A percentile compares a stretch with the other conserved stretches of the same genome.
phyloP scores from a whole-genome alignment of 2,113 vertebrate genomes.

The Engystomops pustulosus region DNA sequence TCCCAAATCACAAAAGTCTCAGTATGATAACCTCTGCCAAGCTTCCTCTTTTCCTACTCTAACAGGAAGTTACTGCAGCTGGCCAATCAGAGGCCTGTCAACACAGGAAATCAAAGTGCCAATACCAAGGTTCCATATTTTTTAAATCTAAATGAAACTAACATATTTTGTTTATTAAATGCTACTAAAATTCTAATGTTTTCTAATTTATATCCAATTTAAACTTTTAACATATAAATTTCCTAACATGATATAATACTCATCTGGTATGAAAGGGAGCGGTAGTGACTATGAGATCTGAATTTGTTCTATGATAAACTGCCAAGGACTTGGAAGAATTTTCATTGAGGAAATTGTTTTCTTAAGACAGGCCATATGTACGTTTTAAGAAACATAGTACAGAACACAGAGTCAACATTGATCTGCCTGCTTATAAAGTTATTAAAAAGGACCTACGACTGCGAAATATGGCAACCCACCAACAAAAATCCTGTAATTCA shows the following conservation, averaged over 20 bases:
- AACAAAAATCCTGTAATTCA: background rate
- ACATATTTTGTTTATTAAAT: too few relatives aligned
- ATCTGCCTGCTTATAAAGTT: background rate
- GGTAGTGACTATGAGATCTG: background rate
- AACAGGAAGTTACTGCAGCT: too few relatives aligned
- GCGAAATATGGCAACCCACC: background rate
- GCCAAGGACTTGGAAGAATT: constrained; percentile 44
- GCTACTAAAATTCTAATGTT: too few relatives aligned
- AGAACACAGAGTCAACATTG: constrained; percentile 4
- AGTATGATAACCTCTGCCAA: too few relatives aligned
- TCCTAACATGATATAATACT: background rate
- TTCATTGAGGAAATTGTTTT: constrained; percentile 54
- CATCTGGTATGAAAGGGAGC: background rate
- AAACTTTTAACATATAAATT: background rate
- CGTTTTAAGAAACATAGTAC: constrained; percentile 22
- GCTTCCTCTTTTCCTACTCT: too few relatives aligned
- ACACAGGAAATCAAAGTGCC: too few relatives aligned
- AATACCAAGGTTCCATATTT: too few relatives aligned
- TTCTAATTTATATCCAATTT: background rate
- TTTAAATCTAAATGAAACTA: too few relatives aligned
- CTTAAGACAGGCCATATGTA: constrained; percentile 37
- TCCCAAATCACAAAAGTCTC: too few relatives aligned
- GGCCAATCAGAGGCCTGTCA: too few relatives aligned
- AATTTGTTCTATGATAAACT: constrained; percentile 16
- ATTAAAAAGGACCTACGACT: background rate